These are phyloP conservation scores for Cydia splendana DNA, from an alignment of 1,140 invertebrate species.

Conservation along the genomic window DNA sequence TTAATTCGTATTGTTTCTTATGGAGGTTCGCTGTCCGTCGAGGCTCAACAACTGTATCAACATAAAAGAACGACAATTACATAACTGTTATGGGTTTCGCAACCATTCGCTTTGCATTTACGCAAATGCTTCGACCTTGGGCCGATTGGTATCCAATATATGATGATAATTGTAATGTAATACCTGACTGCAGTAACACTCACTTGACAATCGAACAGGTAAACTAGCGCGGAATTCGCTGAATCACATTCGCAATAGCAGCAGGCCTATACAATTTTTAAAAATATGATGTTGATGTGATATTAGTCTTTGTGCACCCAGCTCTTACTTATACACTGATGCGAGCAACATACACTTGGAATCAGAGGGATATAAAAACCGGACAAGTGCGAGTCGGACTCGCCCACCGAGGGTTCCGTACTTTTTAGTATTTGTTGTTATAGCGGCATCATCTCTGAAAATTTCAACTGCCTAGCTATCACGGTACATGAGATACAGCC, in stretches of 20 bases:
- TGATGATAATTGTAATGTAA: neutral
- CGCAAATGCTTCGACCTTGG: constrained; percentile 2
- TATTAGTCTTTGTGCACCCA: neutral
- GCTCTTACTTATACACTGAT: too few relatives aligned
- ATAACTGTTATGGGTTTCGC: constrained; percentile 13
- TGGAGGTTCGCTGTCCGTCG: constrained; percentile 39
- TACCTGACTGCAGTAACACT: constrained; percentile 7
- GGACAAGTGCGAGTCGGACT: too few relatives aligned
- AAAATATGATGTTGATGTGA: neutral
- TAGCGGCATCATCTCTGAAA: too few relatives aligned
- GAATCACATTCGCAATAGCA: neutral
- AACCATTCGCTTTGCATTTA: constrained; percentile 22
- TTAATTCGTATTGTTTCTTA: constrained; percentile 65
- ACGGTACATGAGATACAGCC: too few relatives aligned
- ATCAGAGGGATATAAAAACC: too few relatives aligned
- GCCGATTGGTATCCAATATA: neutral
- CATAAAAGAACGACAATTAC: constrained; percentile 13
- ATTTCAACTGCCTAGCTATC: too few relatives aligned
- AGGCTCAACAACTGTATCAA: constrained; percentile 31
- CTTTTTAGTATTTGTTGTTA: too few relatives aligned
- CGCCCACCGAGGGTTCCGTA: too few relatives aligned
- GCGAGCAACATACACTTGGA: too few relatives aligned
- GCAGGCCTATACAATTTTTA: neutral
- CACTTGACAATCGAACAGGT: constrained; percentile 22
- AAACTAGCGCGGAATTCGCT: neutral